phyloP scores from a whole-genome alignment of 2,113 vertebrate genomes.

The Camelus bactrianus region DNA sequence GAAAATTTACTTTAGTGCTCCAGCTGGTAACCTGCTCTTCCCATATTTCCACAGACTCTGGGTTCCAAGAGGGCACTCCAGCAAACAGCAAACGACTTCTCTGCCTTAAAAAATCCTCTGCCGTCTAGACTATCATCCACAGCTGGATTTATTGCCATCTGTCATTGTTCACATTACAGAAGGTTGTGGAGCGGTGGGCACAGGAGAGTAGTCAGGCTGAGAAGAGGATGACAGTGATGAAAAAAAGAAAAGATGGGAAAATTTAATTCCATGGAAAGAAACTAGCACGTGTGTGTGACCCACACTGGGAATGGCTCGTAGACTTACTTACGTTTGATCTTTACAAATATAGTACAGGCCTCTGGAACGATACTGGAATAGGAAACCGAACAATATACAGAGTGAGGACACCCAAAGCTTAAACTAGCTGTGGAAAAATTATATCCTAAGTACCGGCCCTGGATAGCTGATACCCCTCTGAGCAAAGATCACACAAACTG shows the following conservation, averaged over 20 bases:
- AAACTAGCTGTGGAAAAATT: background rate
- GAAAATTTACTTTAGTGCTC: slow-evolving; percentile 70
- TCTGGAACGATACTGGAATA: background rate
- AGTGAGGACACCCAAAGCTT: background rate
- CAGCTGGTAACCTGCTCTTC: slow-evolving; percentile 66
- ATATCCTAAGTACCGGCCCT: background rate
- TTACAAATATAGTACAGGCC: slow-evolving; percentile 8
- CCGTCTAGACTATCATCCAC: slow-evolving; percentile 11
- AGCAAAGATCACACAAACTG: background rate
- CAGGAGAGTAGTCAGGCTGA: background rate
- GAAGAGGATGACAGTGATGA: background rate
- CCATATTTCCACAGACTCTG: slow-evolving; percentile 59
- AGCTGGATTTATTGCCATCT: slow-evolving; percentile 60
- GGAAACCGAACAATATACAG: background rate
- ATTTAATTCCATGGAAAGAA: background rate
- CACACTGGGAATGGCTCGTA: background rate
- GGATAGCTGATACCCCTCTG: background rate
- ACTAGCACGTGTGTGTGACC: background rate
- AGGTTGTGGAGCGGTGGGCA: background rate
- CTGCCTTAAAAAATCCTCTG: slow-evolving; percentile 57
- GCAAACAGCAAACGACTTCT: slow-evolving; percentile 67
- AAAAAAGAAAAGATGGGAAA: background rate
- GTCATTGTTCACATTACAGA: slow-evolving; percentile 56
- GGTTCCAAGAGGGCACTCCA: slow-evolving; percentile 22
- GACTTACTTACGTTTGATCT: background rate